Base-by-base conservation (phyloP, 2,113 vertebrate genomes). In the Oreochromis aureus region DNA sequence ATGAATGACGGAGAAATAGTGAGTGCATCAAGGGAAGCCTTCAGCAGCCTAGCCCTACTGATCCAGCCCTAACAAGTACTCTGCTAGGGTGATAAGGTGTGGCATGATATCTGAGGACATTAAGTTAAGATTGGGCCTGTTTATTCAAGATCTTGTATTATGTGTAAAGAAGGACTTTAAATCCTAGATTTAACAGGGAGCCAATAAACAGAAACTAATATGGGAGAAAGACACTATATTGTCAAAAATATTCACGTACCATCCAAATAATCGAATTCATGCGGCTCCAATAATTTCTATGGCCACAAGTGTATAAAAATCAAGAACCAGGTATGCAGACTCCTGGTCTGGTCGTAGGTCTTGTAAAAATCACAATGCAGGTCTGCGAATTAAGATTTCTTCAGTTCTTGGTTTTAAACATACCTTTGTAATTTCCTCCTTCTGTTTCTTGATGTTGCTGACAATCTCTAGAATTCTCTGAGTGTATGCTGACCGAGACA, bases 401-500 rank as follows among this genome's bases (percentile, higher is more conserved):
- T 22, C 19, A 39, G 61, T 69, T 69, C 34, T 39, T 69, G 61
- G 34, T 22, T 24, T 41, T 46, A 7, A 44, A 34, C 34, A 36
- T n/a, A 98, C 98, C 97, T 98, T 99, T 11, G 96, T 98, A 84
- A 99, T 99, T 82, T 99, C 98, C 89, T 98, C 97, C 84, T 98
- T 99, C 94, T 99, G 98, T 85, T 98, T 98, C 91, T 97, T 96
- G 93, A 99, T 99, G 93, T 98, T 98, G 93, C 96, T 95, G 48
- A 99, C 97, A 6, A 98, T 98, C 96, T 99, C 98, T 16, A 99
- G 91, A 82, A 99, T 99, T 82, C 98, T 97, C 89, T 97, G 96
- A 10, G 98, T 99, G 84, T 99, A 99, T 1, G 98, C 97, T 0
- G 97, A 97, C 10, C 98, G 97, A 15, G 97, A 97, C 24, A 95